Evolutionary conservation across 2,888 invertebrate genomes (phyloP).

Genomic region (Abrostola triplasia): DNA sequence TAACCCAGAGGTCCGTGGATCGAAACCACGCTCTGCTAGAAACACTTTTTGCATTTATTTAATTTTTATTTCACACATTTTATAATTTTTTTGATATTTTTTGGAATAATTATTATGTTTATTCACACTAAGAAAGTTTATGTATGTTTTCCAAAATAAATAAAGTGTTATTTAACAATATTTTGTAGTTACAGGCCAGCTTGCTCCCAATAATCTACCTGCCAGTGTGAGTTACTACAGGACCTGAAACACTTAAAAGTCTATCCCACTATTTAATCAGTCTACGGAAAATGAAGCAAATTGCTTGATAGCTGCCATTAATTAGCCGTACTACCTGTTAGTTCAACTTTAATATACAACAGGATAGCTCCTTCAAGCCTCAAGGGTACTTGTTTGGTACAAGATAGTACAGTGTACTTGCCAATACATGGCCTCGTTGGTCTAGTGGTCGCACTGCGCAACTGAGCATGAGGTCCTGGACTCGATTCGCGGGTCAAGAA

Average conservation of each 20-base stretch:
- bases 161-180: too few relatives aligned
- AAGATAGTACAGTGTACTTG: too few relatives aligned
- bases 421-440: too few relatives aligned
- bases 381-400: too few relatives aligned
- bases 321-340: slow-evolving; percentile 56
- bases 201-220: background rate
- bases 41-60: slow-evolving; percentile 52
- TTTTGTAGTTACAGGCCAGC: too few relatives aligned
- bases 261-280: slow-evolving; percentile 58
- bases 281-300: slow-evolving; percentile 55
- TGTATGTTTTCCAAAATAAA: too few relatives aligned
- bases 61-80: slow-evolving; percentile 19
- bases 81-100: background rate
- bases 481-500: too few relatives aligned
- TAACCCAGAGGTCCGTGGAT: slow-evolving; percentile 97
- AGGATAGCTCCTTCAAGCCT: too few relatives aligned
- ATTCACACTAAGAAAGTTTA: background rate
- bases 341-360: too few relatives aligned
- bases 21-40: slow-evolving; percentile 94
- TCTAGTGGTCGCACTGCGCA: too few relatives aligned
- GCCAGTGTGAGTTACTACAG: slow-evolving; percentile 5
- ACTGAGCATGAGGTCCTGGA: too few relatives aligned
- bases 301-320: slow-evolving; percentile 58
- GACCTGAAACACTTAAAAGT: slow-evolving; percentile 56
- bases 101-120: background rate